Percentiles rank a stretch among this genome's conserved stretches.
phyloP scores from a whole-genome alignment of 2,888 invertebrate genomes.

The Campoplex nolae region DNA sequence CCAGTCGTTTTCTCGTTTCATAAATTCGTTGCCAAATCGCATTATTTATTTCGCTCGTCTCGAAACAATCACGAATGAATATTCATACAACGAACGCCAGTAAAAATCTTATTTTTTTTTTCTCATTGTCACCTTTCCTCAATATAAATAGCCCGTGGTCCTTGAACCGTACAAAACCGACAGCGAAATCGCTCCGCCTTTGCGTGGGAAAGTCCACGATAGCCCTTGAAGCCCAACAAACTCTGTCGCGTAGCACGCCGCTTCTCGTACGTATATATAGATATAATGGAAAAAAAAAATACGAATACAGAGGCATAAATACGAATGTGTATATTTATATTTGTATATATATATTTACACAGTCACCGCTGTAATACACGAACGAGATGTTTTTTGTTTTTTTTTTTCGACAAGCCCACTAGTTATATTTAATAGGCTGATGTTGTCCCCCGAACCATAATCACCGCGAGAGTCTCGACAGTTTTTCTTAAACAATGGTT shows the following conservation, averaged over 20 bases:
- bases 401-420: constrained; percentile 26
- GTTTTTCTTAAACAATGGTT: constrained; percentile 32
- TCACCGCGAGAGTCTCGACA: constrained; percentile 5
- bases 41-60: neutral
- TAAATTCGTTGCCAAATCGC: too few relatives aligned
- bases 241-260: constrained; percentile 48
- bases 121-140: constrained; percentile 43
- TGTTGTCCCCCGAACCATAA: constrained; percentile 31
- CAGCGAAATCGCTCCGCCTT: constrained; percentile 45
- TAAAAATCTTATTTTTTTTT: constrained; percentile 29
- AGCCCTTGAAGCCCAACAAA: constrained; percentile 63
- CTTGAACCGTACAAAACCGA: constrained; percentile 68
- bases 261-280: constrained; percentile 6
- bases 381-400: neutral
- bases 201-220: constrained; percentile 69
- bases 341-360: neutral
- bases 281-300: neutral
- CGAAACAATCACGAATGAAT: neutral
- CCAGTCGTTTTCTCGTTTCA: too few relatives aligned
- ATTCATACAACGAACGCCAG: neutral
- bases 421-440: constrained; percentile 32
- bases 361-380: constrained; percentile 19
- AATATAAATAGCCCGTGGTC: constrained; percentile 48
- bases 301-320: neutral
- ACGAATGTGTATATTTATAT: neutral